phyloP scores from a whole-genome alignment of 2,888 invertebrate genomes.

The Conomelus anceps region DNA sequence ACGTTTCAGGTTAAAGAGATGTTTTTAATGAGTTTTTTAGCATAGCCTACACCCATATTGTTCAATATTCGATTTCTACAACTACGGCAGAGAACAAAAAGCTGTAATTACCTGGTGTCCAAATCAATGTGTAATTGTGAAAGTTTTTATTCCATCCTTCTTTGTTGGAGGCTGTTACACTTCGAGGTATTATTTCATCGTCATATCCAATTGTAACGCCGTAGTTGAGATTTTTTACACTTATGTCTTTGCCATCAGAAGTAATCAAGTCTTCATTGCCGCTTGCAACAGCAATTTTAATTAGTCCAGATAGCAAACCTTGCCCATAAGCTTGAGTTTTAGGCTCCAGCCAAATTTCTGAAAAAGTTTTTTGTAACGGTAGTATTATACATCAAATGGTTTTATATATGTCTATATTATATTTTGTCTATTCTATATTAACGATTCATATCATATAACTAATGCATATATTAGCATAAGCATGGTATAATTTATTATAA shows the following conservation, averaged over 20 bases:
- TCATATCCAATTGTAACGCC: not conserved
- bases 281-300: not conserved
- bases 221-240: not conserved
- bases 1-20: too few species aligned
- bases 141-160: not conserved
- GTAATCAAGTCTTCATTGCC: not conserved
- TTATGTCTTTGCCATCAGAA: not conserved
- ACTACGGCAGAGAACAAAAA: too few species aligned
- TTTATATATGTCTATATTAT: too few species aligned
- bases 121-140: not conserved
- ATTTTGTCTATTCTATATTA: too few species aligned
- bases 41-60: not conserved
- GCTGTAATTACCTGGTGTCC: not conserved
- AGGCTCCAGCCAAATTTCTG: not conserved
- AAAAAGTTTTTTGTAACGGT: not conserved
- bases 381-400: too few species aligned
- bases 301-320: not conserved
- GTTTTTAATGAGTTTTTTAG: too few species aligned
- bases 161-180: not conserved
- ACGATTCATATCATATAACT: too few species aligned
- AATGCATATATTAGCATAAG: too few species aligned
- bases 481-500: too few species aligned
- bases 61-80: not conserved
- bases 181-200: not conserved
- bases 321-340: not conserved